Evolutionary conservation across 2,888 invertebrate species (phyloP).

Genomic region (Agrilus cyanescens): DNA sequence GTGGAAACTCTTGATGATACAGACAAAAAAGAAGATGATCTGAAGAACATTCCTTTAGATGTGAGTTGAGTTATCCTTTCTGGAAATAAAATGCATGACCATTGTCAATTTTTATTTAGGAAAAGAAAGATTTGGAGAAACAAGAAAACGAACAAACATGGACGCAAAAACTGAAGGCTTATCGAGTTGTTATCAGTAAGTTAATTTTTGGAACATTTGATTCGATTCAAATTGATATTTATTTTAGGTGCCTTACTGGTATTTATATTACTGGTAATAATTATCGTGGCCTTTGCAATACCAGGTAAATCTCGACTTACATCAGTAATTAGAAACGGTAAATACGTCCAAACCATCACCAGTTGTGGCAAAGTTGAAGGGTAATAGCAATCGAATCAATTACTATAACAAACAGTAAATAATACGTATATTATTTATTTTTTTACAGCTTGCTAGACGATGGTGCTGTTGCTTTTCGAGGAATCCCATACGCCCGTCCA

Average conservation of each 20-base stretch:
- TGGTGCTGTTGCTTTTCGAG: slow-evolving; percentile 67
- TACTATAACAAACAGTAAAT: not conserved
- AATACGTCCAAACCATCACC: slow-evolving; percentile 59
- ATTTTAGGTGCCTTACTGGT: slow-evolving; percentile 44
- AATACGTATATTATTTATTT: slow-evolving; percentile 12
- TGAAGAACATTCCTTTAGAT: slow-evolving; percentile 61
- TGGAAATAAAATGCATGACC: not conserved
- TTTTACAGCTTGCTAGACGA: slow-evolving; percentile 55
- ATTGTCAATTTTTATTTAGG: slow-evolving; percentile 26
- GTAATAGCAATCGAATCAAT: slow-evolving; percentile 29
- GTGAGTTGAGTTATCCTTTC: slow-evolving; percentile 3
- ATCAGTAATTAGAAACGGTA: slow-evolving; percentile 59
- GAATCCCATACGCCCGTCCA: slow-evolving; percentile 69
- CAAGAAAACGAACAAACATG: slow-evolving; percentile 39
- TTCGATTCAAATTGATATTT: slow-evolving; percentile 4
- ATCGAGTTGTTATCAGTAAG: slow-evolving; percentile 54
- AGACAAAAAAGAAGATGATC: slow-evolving; percentile 53
- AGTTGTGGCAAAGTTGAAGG: slow-evolving; percentile 73
- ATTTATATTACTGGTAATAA: slow-evolving; percentile 48
- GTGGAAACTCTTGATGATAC: slow-evolving; percentile 74
- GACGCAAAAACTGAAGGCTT: slow-evolving; percentile 48
- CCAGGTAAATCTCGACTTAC: slow-evolving; percentile 43
- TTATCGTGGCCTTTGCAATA: slow-evolving; percentile 52
- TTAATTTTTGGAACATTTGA: slow-evolving; percentile 6
- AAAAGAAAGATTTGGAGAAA: slow-evolving; percentile 42